Percentiles rank a stretch among this genome's conserved stretches.
phyloP scores from a whole-genome alignment of 1,140 invertebrate genomes.

The Drosophila mayri region DNA sequence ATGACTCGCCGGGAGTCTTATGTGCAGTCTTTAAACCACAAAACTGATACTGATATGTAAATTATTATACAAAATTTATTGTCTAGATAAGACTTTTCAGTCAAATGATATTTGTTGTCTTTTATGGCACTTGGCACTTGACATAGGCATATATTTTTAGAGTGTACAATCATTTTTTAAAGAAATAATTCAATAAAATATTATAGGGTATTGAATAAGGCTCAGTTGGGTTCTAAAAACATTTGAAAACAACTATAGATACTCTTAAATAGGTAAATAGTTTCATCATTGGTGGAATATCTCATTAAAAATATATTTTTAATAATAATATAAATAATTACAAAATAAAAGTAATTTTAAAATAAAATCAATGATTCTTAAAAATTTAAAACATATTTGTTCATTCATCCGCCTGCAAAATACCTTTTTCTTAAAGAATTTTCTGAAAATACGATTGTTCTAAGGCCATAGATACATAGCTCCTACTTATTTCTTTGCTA shows the following conservation, averaged over 20 bases:
- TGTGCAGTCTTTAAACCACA: background rate
- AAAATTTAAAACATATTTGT: background rate
- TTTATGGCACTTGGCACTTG: constrained; percentile 1
- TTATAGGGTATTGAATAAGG: background rate
- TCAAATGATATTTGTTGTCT: background rate
- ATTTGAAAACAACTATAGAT: background rate
- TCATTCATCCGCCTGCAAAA: background rate
- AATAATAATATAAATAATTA: too few species aligned
- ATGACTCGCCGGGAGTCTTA: constrained; percentile 14
- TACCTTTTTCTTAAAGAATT: background rate
- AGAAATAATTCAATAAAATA: too few species aligned
- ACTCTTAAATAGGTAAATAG: background rate
- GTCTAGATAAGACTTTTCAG: constrained; percentile 30
- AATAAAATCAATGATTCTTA: background rate
- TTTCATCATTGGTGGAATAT: background rate
- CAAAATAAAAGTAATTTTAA: background rate
- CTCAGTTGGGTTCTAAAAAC: background rate
- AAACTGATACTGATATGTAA: constrained; percentile 37
- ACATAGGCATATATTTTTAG: constrained; percentile 6
- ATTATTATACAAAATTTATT: constrained; percentile 26
- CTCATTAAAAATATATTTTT: too few species aligned
- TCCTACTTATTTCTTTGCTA: background rate
- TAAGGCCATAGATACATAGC: accelerated
- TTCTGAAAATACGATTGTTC: too few species aligned
- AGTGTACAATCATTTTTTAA: background rate